Evolutionary conservation across 2,888 invertebrate genomes (phyloP).

Genomic region (Entomobrya proxima): DNA sequence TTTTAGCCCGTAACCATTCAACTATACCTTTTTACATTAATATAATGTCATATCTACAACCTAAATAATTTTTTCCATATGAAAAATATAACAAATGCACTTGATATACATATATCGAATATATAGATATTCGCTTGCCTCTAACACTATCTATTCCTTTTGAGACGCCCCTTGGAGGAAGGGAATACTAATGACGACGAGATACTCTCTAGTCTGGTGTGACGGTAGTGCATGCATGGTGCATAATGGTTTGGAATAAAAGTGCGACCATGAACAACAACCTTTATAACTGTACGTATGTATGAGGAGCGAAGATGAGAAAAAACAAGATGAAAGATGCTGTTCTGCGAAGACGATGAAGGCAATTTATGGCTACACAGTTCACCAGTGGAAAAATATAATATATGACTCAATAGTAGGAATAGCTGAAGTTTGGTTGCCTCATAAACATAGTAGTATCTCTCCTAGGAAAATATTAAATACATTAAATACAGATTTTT

Average conservation of each 20-base stretch:
- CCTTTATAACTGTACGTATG: neutral
- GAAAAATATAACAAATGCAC: too few relatives aligned
- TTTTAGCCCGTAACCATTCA: constrained; percentile 23
- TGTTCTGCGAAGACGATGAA: constrained; percentile 68
- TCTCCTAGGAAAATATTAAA: neutral
- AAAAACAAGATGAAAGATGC: constrained; percentile 74
- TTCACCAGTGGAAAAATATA: constrained; percentile 64
- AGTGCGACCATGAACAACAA: constrained; percentile 56
- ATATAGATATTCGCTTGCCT: neutral
- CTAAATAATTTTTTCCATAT: too few relatives aligned
- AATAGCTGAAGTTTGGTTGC: neutral
- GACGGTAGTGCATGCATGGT: neutral
- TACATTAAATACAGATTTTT: constrained; percentile 1
- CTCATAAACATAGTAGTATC: neutral
- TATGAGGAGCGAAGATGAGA: neutral
- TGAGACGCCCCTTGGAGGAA: constrained; percentile 58
- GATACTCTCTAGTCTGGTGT: constrained; percentile 23
- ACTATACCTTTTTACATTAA: neutral
- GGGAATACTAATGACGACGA: constrained; percentile 60
- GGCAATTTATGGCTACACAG: constrained; percentile 73
- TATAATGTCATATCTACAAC: neutral
- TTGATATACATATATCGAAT: neutral
- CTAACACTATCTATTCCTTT: constrained; percentile 1
- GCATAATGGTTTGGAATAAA: constrained; percentile 68
- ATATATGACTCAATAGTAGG: constrained; percentile 64